Percentiles rank a stretch among this genome's conserved stretches.
Evolutionary conservation across 2,797 vertebrate genomes (phyloP).

Genomic region (Agapornis canus): DNA sequence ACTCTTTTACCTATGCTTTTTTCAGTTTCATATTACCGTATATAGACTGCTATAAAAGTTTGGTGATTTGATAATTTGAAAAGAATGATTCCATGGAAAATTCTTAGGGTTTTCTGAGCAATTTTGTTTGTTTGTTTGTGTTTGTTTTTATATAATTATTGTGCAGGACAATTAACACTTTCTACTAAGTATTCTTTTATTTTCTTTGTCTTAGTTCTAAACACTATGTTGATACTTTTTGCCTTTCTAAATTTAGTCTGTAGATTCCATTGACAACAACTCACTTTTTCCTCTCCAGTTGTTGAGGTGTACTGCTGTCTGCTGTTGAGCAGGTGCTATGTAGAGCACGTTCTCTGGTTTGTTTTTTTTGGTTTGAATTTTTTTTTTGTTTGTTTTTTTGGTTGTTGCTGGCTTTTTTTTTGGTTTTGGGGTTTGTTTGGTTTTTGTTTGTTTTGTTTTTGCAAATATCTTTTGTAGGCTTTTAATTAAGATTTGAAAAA

Average conservation of each 20-base stretch:
- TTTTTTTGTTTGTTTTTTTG: no score
- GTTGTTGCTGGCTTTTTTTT: background rate
- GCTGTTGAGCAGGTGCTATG: background rate
- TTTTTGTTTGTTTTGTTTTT: background rate
- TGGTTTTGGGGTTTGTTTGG: no score
- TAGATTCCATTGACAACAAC: background rate
- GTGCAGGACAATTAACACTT: background rate
- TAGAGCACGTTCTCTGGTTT: background rate
- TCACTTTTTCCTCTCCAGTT: background rate
- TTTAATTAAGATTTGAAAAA: background rate
- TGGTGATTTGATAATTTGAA: background rate
- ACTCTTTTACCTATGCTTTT: background rate
- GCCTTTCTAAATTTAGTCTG: background rate
- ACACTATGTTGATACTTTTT: background rate
- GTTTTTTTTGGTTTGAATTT: no score
- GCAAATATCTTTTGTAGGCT: background rate
- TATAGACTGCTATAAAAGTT: background rate
- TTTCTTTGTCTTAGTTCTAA: background rate
- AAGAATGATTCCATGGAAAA: background rate
- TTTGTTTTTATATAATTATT: background rate
- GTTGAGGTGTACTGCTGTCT: background rate
- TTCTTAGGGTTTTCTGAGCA: fast-evolving
- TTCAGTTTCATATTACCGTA: background rate
- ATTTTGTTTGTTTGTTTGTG: background rate
- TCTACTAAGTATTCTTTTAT: background rate